Evolutionary conservation across 35 echinoderm and acorn worm species (phyloP), one percentile per base, ranked within the genome.

Genomic region (Nesometra sesokonis): DNA sequence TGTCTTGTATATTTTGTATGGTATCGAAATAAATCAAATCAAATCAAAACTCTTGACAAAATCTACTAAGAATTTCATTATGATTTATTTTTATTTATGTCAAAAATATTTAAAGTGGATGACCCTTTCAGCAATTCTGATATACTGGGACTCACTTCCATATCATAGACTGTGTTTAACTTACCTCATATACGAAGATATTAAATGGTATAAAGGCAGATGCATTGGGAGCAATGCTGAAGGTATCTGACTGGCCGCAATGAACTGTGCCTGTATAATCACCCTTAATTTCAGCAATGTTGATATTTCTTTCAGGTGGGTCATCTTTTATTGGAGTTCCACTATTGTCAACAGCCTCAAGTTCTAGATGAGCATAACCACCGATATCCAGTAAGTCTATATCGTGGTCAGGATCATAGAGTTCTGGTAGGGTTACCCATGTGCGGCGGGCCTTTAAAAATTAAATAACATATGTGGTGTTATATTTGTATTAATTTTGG

Each of bases 351-450:
- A 92, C 90, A 77, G 94, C 90, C 78, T 97, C 90, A 27, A 97
- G 34, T 34, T 92, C 90, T 13, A 90, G 43, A 36, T 97, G 94
- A 30, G 94, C 88, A 78, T 87, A 90, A 15, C 89, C 84, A 34
- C 94, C 94, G 33, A 97, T 85, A 57, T 97, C 94, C 30, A 97
- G 67, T 23, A 97, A 43, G 77, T 97, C 94, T 3, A 97, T 46
- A 34, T 88, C 57, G 81, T 88, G 90, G 38, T 97, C 94, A 38
- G 88, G 88, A 30, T 89, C 86, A 78, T 34, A 32, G 21, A 47
- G 8, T 11, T 85, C 90, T 46, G 94, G 94, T 2, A 97, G 85
- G 47, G 94, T 89, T 15, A 92, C 52, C 39, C 76, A 89, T 19
- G 94, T 90, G 13, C 90, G 86, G 0, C 91, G 85, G 23, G 36